phyloP scores from a whole-genome alignment of 2,797 vertebrate genomes.

The Hoplostethus mediterraneus region DNA sequence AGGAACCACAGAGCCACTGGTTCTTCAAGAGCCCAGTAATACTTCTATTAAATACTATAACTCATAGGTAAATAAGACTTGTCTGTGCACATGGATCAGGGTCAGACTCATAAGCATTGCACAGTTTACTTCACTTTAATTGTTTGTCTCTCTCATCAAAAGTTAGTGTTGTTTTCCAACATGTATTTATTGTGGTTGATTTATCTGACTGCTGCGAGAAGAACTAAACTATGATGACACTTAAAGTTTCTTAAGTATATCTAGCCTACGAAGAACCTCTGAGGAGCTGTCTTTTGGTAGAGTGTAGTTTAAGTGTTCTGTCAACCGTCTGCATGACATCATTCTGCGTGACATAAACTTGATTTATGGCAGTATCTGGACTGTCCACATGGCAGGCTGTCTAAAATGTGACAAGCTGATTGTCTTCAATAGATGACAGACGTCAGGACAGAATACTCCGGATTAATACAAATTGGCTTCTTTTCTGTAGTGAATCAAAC shows the following conservation, averaged over 20 bases:
- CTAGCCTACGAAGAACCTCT: slow-evolving; percentile 29
- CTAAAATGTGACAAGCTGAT: slow-evolving; percentile 40
- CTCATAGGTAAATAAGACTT: no score
- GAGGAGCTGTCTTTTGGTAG: slow-evolving; percentile 26
- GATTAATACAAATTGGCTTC: not conserved
- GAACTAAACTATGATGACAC: not conserved
- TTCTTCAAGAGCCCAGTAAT: not conserved
- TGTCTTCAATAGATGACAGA: slow-evolving; percentile 14
- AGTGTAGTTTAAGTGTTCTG: slow-evolving; percentile 37
- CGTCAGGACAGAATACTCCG: not conserved
- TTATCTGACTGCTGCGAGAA: not conserved
- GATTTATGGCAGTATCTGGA: slow-evolving; percentile 39
- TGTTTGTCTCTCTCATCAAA: not conserved
- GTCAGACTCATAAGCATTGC: not conserved
- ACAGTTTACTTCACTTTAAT: not conserved
- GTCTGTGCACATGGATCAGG: no score
- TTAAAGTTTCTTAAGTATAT: slow-evolving; percentile 27
- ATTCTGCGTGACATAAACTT: slow-evolving; percentile 62
- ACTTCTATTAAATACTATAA: no score
- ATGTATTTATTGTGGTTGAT: not conserved
- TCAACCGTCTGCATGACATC: slow-evolving; percentile 63
- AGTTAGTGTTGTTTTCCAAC: not conserved
- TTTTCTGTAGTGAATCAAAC: slow-evolving; percentile 6
- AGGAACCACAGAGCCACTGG: not conserved
- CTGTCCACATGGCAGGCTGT: slow-evolving; percentile 37